These are phyloP conservation scores for Phymastichus coffea DNA, from an alignment of 1,140 invertebrate genomes.

Conservation along the genomic window DNA sequence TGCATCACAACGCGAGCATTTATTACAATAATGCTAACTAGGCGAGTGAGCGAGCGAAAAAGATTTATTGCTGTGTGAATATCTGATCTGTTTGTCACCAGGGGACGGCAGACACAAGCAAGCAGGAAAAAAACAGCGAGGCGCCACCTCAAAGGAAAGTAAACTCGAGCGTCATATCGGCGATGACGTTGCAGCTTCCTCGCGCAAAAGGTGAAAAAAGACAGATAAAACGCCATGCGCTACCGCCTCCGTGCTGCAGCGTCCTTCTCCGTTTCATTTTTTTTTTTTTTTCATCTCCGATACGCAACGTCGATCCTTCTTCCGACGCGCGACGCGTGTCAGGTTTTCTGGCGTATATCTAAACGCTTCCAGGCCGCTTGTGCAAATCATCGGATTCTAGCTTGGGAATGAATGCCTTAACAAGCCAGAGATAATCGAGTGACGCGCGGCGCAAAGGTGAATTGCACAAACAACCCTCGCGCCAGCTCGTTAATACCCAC, in stretches of 20 bases:
- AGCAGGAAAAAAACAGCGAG: slow-evolving; percentile 1
- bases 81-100: slow-evolving; percentile 28
- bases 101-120: not conserved
- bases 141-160: slow-evolving; percentile 13
- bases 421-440: slow-evolving; percentile 52
- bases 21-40: slow-evolving; percentile 21
- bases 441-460: slow-evolving; percentile 45
- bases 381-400: slow-evolving; percentile 49
- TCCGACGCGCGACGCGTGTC: not conserved
- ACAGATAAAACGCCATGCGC: not conserved
- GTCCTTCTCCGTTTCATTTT: not conserved
- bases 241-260: not conserved
- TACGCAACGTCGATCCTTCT: not conserved
- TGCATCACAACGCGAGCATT: slow-evolving; percentile 10
- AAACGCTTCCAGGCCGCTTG: slow-evolving; percentile 36
- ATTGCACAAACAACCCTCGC: slow-evolving; percentile 54
- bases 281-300: not conserved
- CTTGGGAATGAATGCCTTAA: slow-evolving; percentile 45
- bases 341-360: slow-evolving; percentile 22
- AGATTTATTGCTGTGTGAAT: slow-evolving; percentile 21
- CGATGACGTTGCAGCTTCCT: slow-evolving; percentile 15
- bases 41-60: not conserved
- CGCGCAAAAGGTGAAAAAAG: not conserved
- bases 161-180: slow-evolving; percentile 17
- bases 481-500: slow-evolving; percentile 45